Evolutionary conservation across 1,140 invertebrate genomes (phyloP), one percentile per base, ranked within the genome.

Genomic region (Camponotus floridanus): DNA sequence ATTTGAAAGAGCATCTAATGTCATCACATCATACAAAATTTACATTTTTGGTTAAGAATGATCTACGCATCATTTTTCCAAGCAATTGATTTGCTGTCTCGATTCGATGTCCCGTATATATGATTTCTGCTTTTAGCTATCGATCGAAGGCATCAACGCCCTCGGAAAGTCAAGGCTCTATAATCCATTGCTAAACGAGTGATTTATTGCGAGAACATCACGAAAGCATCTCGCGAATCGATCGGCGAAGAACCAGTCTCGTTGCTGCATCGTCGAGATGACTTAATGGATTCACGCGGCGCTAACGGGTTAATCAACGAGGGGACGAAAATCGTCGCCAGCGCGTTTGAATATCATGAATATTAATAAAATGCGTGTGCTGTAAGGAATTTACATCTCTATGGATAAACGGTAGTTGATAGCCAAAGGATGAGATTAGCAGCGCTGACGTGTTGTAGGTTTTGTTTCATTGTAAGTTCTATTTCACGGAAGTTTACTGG

Each of bases 121-220:
- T 67, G 48, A 36, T 68, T 57, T n/a, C 76, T 13, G 45, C 45
- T 31, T 68, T 39, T 7, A 33, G 3, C 3, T 79, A 79, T 79
- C 51, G 65, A 70, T 68, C 48, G 78, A n/a, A 64, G n/a, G 31
- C 26, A 57, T 51, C 33, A 55, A 68, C 13, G 64, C 26, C 21
- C 15, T 18, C 65, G 51, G 18, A 42, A 11, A 42, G 31, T 42
- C 79, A 65, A 45, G 18, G 65, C 18, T 61, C 79, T 26, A 57
- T 26, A 57, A 73, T 18, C 79, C 39, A 71, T 81, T 51, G 45
- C 65, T 48, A 81, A 21, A 59, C 51, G 36, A 55, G 65, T 81
- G 79, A 83, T 83, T 83, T 81, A 81, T 81, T 48, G 42, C 68
- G 55, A 59, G 70, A 83, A 33, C 65, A 55, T 67, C 79, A 51